Evolutionary conservation across 2,113 vertebrate genomes (phyloP).

Genomic region (Ammodytes marinus): DNA sequence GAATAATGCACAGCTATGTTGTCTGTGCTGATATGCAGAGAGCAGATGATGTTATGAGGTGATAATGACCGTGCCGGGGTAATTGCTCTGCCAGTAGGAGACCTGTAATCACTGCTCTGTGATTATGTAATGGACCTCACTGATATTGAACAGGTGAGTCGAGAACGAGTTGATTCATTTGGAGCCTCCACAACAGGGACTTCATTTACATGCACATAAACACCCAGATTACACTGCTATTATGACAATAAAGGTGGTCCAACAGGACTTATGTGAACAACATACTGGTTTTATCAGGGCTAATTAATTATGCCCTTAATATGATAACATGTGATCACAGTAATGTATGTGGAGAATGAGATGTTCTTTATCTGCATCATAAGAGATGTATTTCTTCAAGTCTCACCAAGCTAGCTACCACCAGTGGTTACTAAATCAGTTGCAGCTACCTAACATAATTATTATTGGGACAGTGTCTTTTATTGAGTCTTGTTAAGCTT

Average conservation of each 20-base stretch:
- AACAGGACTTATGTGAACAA: constrained; percentile 23
- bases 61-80: constrained; percentile 74
- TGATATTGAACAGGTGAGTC: constrained; percentile 73
- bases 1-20: constrained; percentile 61
- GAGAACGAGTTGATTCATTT: constrained; percentile 41
- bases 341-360: background rate
- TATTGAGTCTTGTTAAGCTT: constrained; percentile 6
- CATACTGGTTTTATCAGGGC: constrained; percentile 4
- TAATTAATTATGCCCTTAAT: constrained; percentile 19
- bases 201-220: constrained; percentile 36
- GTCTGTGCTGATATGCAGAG: constrained; percentile 61
- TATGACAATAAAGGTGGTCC: constrained; percentile 30
- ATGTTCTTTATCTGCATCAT: background rate
- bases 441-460: background rate
- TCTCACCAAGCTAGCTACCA: background rate
- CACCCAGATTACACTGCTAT: constrained; percentile 35
- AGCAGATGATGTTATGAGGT: constrained; percentile 73
- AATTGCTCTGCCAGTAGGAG: constrained; percentile 73
- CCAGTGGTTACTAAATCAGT: background rate
- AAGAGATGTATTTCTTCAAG: background rate
- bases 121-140: constrained; percentile 70
- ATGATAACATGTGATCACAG: background rate
- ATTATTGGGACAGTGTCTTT: background rate
- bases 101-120: constrained; percentile 65
- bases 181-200: constrained; percentile 51